phyloP scores from a whole-genome alignment of 1,140 invertebrate species.

The Trissolcus basalis region DNA sequence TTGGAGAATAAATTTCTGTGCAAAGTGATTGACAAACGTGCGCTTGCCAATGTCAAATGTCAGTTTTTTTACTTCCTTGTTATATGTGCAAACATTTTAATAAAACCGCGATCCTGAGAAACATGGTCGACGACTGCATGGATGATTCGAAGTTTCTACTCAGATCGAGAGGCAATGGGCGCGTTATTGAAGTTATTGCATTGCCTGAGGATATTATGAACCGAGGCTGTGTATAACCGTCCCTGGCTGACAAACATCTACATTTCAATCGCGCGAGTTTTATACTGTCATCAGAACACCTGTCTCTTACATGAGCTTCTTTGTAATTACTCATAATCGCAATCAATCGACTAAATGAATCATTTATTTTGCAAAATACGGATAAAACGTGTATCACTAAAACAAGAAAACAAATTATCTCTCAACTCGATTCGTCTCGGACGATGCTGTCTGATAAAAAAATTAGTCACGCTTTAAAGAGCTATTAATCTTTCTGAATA shows the following conservation, averaged over 20 bases:
- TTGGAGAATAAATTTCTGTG: not conserved
- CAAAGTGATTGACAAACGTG: not conserved
- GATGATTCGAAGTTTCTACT: constrained; percentile 54
- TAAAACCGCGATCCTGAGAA: constrained; percentile 14
- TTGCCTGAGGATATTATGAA: constrained; percentile 68
- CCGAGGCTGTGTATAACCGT: constrained; percentile 64
- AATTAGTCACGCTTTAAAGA: too few relatives aligned
- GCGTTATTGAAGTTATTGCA: constrained; percentile 72
- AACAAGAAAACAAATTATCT: too few relatives aligned
- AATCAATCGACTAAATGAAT: constrained; percentile 46
- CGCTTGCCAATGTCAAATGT: constrained; percentile 11
- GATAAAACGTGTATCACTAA: constrained; percentile 22
- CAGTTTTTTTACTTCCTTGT: constrained; percentile 22
- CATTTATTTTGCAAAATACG: constrained; percentile 34
- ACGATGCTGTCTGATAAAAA: too few relatives aligned
- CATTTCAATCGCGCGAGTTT: constrained; percentile 66
- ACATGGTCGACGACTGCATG: constrained; percentile 40
- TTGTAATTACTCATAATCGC: constrained; percentile 49
- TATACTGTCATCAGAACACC: constrained; percentile 57
- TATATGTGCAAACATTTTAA: constrained; percentile 22
- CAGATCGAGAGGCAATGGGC: constrained; percentile 56
- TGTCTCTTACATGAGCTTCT: constrained; percentile 56
- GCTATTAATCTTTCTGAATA: too few relatives aligned
- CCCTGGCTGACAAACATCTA: constrained; percentile 69
- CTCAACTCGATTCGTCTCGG: too few relatives aligned